Conservation (phyloP, 2,113 vertebrate genomes). For the Cebidichthys violaceus region DNA sequence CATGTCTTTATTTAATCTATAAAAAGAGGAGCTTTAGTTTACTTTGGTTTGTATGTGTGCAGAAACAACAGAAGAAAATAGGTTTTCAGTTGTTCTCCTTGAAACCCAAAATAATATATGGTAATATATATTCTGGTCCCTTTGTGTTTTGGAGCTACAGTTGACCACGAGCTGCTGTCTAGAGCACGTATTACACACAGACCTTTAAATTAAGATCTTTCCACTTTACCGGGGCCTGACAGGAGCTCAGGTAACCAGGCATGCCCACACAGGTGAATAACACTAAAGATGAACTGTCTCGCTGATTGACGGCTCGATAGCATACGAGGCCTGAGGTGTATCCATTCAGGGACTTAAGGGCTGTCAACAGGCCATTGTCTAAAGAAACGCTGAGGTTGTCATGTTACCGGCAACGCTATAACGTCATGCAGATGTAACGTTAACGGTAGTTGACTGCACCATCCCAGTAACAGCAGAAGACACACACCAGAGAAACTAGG, state of each 20-base stretch:
- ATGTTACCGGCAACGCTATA: not conserved
- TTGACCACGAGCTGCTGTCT: not conserved
- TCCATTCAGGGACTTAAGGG: not conserved
- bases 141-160: not conserved
- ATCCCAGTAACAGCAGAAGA: not conserved
- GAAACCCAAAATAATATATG: not conserved
- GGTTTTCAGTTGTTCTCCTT: not conserved
- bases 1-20: not conserved
- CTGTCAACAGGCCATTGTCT: slow-evolving; percentile 1
- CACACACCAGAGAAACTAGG: slow-evolving; percentile 2
- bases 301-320: not conserved
- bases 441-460: not conserved
- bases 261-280: not conserved
- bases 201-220: not conserved
- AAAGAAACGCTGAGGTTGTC: not conserved
- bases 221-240: not conserved
- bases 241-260: not conserved
- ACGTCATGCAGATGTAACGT: not conserved
- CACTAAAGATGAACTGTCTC: not conserved
- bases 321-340: slow-evolving; percentile 22
- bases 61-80: not conserved
- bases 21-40: not conserved
- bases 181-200: not conserved
- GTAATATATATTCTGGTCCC: not conserved
- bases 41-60: not conserved